Base-by-base conservation (phyloP, 53 echinoderm and acorn worm genomes). In the Crossaster papposus region DNA sequence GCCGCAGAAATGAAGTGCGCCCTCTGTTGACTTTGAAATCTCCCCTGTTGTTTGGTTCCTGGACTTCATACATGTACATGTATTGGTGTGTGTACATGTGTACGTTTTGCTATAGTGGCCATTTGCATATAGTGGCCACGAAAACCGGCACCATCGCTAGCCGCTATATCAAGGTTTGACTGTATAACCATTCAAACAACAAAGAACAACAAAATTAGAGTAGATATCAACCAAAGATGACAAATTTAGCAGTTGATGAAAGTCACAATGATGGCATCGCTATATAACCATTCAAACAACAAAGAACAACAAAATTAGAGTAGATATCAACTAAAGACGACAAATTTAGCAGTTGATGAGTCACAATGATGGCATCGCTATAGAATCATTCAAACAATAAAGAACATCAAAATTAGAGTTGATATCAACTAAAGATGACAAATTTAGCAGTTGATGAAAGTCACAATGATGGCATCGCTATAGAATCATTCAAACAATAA, bases 291-390 rank as follows among this genome's bases (percentile, higher is more conserved):
- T 44, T 44, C n/a, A 58, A 70, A 71, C 36, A 2, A 14, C 29
- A 63, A 77, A 20, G 77, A 77, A 36, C n/a, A 23, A 15, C 12
- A 38, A 77, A 62, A 17, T 20, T 62, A 23, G 7, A 2, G 4
- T 23, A 15, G 1, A n/a, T n/a, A n/a, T n/a, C n/a, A n/a, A n/a
- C n/a, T n/a, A n/a, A 44, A 44, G 44, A 44, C 9, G 44, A 44
- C 1, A 44, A 44, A 44, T 44, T 44, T 44, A 44, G 65, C 88
- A 92, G 75, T 92, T 92, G 65, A 92, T 77, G 18, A 81, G 89
- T 68, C 22, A 92, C 82, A 20, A 82, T 82, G 0, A 88, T 55
- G 0, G 89, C 88, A 77, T 92, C 92, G 63, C 92, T 92, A 62
- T 1, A 74, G 53, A 85, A 52, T 20, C 14, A 83, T 44, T 44